A percentile compares a stretch with the other conserved stretches of the same genome.
Conservation (phyloP, 2,888 invertebrate genomes). For the Micropterix aruncella region DNA sequence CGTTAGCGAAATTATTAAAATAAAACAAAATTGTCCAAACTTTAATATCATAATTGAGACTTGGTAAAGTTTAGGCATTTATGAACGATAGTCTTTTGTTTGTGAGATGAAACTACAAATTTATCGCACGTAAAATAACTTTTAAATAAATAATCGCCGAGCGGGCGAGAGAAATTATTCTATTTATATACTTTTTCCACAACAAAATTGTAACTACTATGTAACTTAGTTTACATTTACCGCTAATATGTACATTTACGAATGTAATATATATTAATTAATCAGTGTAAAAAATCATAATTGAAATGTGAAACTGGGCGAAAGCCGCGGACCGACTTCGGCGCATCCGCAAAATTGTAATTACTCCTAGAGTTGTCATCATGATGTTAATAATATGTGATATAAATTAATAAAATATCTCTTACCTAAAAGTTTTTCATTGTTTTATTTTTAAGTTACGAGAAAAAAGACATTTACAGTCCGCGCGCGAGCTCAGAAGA, state of each 20-base stretch:
- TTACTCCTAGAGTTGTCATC: slow-evolving; percentile 9
- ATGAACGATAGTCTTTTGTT: not conserved
- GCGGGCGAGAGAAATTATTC: not conserved
- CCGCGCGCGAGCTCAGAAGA: too few relatives aligned
- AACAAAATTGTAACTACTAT: not conserved
- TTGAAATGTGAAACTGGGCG: too few relatives aligned
- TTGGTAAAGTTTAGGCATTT: not conserved
- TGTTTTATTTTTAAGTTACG: too few relatives aligned
- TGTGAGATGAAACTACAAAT: not conserved
- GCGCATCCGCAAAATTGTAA: too few relatives aligned
- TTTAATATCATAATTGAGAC: not conserved
- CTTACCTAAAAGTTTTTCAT: not conserved
- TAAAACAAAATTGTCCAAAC: not conserved
- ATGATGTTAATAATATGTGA: slow-evolving; percentile 12
- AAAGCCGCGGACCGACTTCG: too few relatives aligned
- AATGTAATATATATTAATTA: not conserved
- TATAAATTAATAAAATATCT: slow-evolving; percentile 11
- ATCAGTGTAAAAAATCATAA: not conserved
- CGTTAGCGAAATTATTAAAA: too few relatives aligned
- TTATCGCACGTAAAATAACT: not conserved
- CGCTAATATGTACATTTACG: not conserved
- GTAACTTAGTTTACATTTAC: not conserved
- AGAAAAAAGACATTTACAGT: too few relatives aligned
- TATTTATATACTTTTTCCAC: not conserved
- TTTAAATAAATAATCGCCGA: not conserved